Evolutionary conservation across 2,797 vertebrate genomes (phyloP).

Genomic region (Tragopan temminckii): DNA sequence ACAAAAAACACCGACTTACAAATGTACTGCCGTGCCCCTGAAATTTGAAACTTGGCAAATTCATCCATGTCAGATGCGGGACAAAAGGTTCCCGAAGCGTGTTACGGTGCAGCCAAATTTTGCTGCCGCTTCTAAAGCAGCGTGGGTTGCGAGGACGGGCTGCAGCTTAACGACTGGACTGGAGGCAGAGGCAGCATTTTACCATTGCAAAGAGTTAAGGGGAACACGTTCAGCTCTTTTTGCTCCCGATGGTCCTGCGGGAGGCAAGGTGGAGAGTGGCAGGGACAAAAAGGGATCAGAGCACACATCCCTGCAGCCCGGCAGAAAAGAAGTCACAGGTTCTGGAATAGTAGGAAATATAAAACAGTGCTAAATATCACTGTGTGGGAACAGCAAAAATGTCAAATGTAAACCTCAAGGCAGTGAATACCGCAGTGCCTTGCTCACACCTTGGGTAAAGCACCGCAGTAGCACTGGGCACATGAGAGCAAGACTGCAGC

Average conservation of each 20-base stretch:
- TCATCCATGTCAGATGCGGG: slow-evolving; percentile 32
- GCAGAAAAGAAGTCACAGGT: neutral
- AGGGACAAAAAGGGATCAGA: slow-evolving; percentile 42
- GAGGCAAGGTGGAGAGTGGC: neutral
- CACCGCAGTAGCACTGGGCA: slow-evolving; percentile 4
- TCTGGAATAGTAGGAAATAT: neutral
- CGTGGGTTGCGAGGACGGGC: neutral
- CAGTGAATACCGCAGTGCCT: slow-evolving; percentile 17
- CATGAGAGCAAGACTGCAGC: slow-evolving; percentile 61
- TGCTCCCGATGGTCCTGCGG: slow-evolving; percentile 2
- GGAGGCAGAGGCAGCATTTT: neutral
- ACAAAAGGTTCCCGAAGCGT: slow-evolving; percentile 54
- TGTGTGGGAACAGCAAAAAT: slow-evolving; percentile 8
- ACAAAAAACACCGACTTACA: slow-evolving; percentile 57
- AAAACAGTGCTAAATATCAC: slow-evolving; percentile 12
- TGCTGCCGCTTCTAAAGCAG: neutral
- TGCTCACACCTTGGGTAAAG: slow-evolving; percentile 27
- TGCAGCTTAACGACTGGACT: neutral
- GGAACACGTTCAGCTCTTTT: neutral
- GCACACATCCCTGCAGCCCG: slow-evolving; percentile 24
- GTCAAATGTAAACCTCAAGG: neutral
- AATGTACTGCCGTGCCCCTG: slow-evolving; percentile 46
- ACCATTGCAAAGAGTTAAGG: slow-evolving; percentile 8
- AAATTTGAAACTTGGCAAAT: slow-evolving; percentile 68
- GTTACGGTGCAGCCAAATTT: slow-evolving; percentile 58